A percentile compares a stretch with the other conserved stretches of the same genome.
Conservation (phyloP, 1,140 invertebrate species). For the Drosophila tropicalis region DNA sequence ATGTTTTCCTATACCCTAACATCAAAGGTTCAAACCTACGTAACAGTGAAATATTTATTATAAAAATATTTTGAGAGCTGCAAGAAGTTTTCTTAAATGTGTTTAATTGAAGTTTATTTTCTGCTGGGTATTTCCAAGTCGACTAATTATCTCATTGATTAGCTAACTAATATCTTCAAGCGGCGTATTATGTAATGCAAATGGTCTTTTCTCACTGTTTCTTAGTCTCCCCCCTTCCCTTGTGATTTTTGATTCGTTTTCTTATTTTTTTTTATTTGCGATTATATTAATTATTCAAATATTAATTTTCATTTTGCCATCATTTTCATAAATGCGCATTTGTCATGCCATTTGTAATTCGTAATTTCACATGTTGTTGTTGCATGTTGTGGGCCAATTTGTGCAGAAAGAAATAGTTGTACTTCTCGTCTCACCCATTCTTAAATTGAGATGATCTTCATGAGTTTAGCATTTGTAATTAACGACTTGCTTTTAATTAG, state of each 20-base stretch:
- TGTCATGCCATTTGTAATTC: constrained; percentile 59
- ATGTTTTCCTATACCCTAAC: too few species aligned
- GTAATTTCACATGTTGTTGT: constrained; percentile 47
- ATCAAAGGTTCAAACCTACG: too few species aligned
- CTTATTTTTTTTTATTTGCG: not conserved
- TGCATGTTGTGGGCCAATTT: constrained; percentile 63
- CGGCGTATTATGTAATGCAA: constrained; percentile 20
- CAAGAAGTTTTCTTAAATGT: too few species aligned
- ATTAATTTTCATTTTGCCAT: constrained; percentile 12
- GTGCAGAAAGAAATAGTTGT: constrained; percentile 29
- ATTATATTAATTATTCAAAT: constrained; percentile 30
- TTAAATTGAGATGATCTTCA: constrained; percentile 39
- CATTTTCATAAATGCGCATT: constrained; percentile 50
- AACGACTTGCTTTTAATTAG: constrained; percentile 64
- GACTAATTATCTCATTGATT: too few species aligned
- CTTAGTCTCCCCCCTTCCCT: not conserved
- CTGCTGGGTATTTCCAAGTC: too few species aligned
- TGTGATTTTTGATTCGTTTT: not conserved
- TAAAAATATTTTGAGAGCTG: too few species aligned
- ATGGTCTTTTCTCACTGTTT: not conserved
- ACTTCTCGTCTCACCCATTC: constrained; percentile 23
- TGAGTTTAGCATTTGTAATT: constrained; percentile 28
- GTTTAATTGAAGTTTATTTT: too few species aligned
- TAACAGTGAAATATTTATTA: too few species aligned
- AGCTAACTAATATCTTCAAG: too few species aligned